phyloP scores from a whole-genome alignment of 2,113 vertebrate species.

The Ciconia boyciana region DNA sequence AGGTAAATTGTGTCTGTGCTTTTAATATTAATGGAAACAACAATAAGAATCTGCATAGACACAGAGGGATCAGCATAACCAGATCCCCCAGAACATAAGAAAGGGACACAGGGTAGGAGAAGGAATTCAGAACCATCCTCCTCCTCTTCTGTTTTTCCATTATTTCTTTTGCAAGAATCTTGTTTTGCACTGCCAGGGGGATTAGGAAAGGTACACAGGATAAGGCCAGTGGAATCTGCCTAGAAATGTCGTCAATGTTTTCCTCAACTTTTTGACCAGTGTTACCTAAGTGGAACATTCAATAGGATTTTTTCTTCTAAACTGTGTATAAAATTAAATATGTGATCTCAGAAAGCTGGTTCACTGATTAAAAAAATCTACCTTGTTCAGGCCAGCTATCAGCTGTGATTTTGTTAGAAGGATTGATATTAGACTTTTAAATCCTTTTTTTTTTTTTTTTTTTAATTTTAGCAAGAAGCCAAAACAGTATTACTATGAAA shows the following conservation, averaged over 20 bases:
- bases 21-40: conserved; percentile 44
- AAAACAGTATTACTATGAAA: not conserved
- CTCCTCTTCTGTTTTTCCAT: not conserved
- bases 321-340: not conserved
- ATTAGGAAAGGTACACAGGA: fast-evolving
- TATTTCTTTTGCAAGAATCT: not conserved
- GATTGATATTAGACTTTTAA: not conserved
- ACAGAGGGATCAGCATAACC: not conserved
- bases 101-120: not conserved
- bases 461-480: not conserved
- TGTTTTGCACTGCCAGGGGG: not conserved
- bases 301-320: not conserved
- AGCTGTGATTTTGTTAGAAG: not conserved
- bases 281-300: not conserved
- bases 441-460: not conserved
- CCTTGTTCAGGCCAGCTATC: not conserved
- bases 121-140: not conserved
- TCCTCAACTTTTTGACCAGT: not conserved
- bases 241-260: not conserved
- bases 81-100: not conserved
- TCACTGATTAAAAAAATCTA: not conserved
- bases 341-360: not conserved
- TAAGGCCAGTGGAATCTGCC: not conserved
- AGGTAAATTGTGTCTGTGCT: conserved; percentile 24
- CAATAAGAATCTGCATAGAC: not conserved